Conservation (phyloP, 2,113 vertebrate species). For the Suncus etruscus region DNA sequence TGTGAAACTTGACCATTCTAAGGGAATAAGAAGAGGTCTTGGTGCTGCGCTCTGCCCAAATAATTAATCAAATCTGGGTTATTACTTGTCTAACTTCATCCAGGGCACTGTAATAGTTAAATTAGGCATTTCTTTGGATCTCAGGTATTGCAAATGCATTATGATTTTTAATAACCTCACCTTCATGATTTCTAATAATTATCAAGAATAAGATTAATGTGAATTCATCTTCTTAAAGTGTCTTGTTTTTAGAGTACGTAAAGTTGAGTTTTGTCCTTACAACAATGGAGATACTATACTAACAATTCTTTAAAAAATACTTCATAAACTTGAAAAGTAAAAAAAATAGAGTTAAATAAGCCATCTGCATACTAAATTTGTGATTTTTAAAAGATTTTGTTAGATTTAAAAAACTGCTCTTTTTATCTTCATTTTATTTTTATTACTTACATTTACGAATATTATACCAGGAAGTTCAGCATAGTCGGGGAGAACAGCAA, state of each 20-base stretch:
- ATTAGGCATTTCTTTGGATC: neutral
- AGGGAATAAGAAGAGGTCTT: neutral
- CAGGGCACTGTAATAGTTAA: neutral
- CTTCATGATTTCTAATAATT: slow-evolving; percentile 35
- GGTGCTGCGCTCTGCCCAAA: neutral
- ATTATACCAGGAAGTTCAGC: neutral
- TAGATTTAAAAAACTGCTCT: neutral
- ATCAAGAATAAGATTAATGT: slow-evolving; percentile 33
- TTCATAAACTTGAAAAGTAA: slow-evolving; percentile 23
- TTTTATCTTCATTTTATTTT: slow-evolving; percentile 41
- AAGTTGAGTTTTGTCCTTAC: slow-evolving; percentile 13
- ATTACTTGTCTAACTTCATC: neutral
- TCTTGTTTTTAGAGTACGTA: neutral
- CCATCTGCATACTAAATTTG: neutral
- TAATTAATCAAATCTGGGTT: neutral
- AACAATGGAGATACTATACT: slow-evolving; percentile 16
- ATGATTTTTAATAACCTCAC: slow-evolving; percentile 38
- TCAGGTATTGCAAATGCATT: slow-evolving; percentile 26
- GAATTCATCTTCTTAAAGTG: slow-evolving; percentile 37
- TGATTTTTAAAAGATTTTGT: slow-evolving; percentile 47
- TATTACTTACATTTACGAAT: neutral
- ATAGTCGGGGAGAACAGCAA: neutral
- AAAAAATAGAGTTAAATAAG: neutral
- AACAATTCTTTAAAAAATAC: slow-evolving; percentile 25
- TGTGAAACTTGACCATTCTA: neutral